These are phyloP conservation scores for Diaphora mendica DNA, from an alignment of 2,888 invertebrate genomes.

Conservation along the genomic window DNA sequence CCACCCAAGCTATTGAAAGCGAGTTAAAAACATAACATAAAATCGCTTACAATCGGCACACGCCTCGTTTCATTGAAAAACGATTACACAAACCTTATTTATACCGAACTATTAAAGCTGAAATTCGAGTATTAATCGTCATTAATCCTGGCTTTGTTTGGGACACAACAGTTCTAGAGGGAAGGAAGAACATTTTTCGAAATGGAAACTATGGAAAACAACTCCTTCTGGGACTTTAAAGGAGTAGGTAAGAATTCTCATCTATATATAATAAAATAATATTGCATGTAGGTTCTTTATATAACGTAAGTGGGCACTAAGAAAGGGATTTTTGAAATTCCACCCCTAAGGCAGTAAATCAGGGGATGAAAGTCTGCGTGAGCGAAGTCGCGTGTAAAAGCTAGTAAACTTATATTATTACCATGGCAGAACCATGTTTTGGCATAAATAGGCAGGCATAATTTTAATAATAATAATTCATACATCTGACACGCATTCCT, in stretches of 20 bases:
- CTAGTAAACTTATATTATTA: neutral
- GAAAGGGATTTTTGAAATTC: no score
- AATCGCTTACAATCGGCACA: constrained; percentile 29
- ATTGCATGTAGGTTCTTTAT: no score
- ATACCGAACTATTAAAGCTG: constrained; percentile 38
- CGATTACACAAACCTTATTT: constrained; percentile 36
- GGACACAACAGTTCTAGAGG: constrained; percentile 11
- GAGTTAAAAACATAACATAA: neutral
- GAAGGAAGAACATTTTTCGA: constrained; percentile 19
- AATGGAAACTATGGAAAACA: constrained; percentile 38
- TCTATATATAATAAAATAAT: no score
- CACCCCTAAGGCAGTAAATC: no score
- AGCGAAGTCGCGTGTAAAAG: no score
- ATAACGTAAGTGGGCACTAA: no score
- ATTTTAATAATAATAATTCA: no score
- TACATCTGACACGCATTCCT: no score
- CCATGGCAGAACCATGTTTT: neutral
- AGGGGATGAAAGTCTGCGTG: no score
- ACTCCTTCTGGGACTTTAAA: constrained; percentile 57
- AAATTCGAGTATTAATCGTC: constrained; percentile 16
- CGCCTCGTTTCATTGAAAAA: constrained; percentile 32
- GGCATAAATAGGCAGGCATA: no score
- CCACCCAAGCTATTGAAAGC: neutral
- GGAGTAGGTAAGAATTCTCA: constrained; percentile 49
- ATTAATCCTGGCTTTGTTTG: constrained; percentile 23